A percentile compares a stretch with the other conserved stretches of the same genome.
Conservation (phyloP, 2,888 invertebrate genomes). For the Halocaridina rubra region DNA sequence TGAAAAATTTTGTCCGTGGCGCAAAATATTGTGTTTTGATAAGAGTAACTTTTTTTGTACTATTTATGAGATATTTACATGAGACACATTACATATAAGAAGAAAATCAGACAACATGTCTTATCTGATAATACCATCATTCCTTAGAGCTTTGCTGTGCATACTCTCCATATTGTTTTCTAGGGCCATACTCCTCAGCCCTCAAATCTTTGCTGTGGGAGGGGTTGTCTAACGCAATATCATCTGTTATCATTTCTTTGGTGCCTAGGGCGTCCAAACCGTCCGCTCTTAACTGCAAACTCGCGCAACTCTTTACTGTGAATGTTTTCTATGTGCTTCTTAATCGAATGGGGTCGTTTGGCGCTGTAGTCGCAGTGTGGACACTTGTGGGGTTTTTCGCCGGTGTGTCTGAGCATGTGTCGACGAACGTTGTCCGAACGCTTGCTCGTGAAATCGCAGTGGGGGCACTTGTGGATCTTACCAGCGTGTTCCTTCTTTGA, state of each 20-base stretch:
- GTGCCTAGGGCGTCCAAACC: neutral
- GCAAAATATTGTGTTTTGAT: neutral
- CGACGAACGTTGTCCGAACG: constrained; percentile 51
- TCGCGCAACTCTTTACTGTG: constrained; percentile 48
- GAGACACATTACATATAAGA: neutral
- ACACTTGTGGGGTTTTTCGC: constrained; percentile 49
- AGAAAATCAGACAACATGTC: neutral
- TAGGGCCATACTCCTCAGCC: constrained; percentile 11
- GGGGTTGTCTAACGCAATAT: neutral
- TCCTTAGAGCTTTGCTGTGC: constrained; percentile 12
- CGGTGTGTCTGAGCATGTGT: constrained; percentile 48
- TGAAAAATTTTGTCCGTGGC: neutral
- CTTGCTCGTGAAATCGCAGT: constrained; percentile 53
- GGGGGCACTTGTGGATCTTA: constrained; percentile 45
- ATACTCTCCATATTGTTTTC: constrained; percentile 23
- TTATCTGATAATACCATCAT: constrained; percentile 47
- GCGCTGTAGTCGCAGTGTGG: constrained; percentile 52
- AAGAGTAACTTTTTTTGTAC: neutral
- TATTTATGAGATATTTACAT: neutral
- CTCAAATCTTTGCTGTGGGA: constrained; percentile 15
- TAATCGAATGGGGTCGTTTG: constrained; percentile 48
- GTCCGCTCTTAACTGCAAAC: neutral
- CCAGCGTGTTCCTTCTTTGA: constrained; percentile 44
- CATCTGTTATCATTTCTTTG: neutral
- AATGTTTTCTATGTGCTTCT: constrained; percentile 52